Evolutionary conservation across 2,888 invertebrate species (phyloP).

Genomic region (Lasioglossum figueresi): DNA sequence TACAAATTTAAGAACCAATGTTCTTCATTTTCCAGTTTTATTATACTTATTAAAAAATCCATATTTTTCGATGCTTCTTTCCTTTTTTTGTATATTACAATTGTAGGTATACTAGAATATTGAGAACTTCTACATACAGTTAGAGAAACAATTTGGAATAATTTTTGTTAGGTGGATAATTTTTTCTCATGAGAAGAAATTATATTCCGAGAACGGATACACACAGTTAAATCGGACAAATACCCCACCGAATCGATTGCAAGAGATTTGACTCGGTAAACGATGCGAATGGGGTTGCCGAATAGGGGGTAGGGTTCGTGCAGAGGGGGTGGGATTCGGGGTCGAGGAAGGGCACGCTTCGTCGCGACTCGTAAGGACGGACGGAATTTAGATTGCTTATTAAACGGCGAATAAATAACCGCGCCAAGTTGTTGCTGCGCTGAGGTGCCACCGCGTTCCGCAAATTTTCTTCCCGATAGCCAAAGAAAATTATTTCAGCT

Average conservation of each 20-base stretch:
- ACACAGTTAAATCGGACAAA: not conserved
- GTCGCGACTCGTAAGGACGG: slow-evolving; percentile 72
- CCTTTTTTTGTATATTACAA: not conserved
- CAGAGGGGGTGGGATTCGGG: slow-evolving; percentile 27
- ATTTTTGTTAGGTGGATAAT: not conserved
- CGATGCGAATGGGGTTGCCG: slow-evolving; percentile 41
- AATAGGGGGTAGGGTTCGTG: slow-evolving; percentile 32
- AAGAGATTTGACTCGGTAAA: slow-evolving; percentile 72
- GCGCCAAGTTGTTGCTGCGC: slow-evolving; percentile 63
- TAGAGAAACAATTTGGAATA: no score
- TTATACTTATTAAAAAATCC: no score
- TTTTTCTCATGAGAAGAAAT: not conserved
- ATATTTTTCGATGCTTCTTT: not conserved
- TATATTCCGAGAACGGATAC: not conserved
- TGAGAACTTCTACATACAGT: no score
- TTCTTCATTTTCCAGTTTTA: not conserved
- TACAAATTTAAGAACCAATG: not conserved
- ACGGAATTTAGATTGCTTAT: slow-evolving; percentile 83
- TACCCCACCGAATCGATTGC: slow-evolving; percentile 73
- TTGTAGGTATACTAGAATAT: not conserved
- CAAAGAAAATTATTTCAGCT: slow-evolving; percentile 25
- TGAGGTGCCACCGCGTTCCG: slow-evolving; percentile 41
- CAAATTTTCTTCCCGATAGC: slow-evolving; percentile 52
- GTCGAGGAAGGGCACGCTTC: slow-evolving; percentile 42
- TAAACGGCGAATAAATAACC: slow-evolving; percentile 82